Base-by-base conservation (phyloP, 1,140 invertebrate genomes). In the Drosophila ficusphila region DNA sequence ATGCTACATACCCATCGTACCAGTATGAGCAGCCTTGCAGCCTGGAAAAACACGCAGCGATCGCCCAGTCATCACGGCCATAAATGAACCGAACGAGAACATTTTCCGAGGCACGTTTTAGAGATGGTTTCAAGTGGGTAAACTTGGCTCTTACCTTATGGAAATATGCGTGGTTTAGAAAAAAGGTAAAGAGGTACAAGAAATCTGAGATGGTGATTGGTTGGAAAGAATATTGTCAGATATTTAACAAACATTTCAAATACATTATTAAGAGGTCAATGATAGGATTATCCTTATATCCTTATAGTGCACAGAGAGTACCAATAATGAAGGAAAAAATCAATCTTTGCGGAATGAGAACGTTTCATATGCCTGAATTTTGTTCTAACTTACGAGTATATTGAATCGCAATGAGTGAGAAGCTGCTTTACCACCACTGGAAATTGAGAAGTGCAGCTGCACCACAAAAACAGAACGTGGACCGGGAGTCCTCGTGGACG, bases 71-170 rank as follows among this genome's bases (percentile, higher is more conserved):
- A 56, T 23, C 9, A 8, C 1, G 1, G 54, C 47, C 56, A 71
- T 49, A 72, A 42, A 57, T 73, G 60, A 57, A 36, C 34, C 34
- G 8, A 52, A 67, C 44, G 69, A 81, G 78, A 81, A 76, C 60
- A 57, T 60, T 76, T 58, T 54, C 34, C 42, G 12, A 34, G 27
- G 38, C 42, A n/a, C 3, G 9, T 25, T 23, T 11, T 25, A 39
- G 62, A 64, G 42, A 46, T 62, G 61, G 9, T 18, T 0, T 7
- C 1, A 9, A 16, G 53, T 19, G 19, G 12, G 21, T 60, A 1
- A 9, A 12, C 9, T 5, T 14, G 60, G n/a, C 16, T 46, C 29
- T 19, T 25, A 0, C 0, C n/a, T n/a, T n/a, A 42, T 0, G 3
- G 2, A 5, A 42, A 42, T 12, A 51, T 4, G 5, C 23, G 23